A percentile compares a stretch with the other conserved stretches of the same genome.
Conservation (phyloP, 2,888 invertebrate genomes). For the Coremacera marginata region DNA sequence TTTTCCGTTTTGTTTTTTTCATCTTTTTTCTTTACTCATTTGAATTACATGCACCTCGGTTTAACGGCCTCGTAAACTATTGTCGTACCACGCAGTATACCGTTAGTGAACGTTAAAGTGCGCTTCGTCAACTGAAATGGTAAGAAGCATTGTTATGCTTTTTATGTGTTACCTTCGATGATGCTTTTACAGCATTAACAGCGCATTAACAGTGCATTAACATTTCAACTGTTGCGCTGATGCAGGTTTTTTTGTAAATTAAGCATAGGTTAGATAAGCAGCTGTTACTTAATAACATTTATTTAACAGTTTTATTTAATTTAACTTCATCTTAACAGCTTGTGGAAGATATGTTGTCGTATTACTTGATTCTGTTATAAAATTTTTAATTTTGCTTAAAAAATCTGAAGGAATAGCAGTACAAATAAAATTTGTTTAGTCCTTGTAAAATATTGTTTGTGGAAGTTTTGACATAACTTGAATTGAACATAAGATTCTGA, state of each 20-base stretch:
- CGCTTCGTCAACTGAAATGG: constrained; percentile 32
- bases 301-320: constrained; percentile 1
- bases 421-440: too few species aligned
- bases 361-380: background rate
- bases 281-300: background rate
- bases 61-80: constrained; percentile 9
- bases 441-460: too few species aligned
- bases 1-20: background rate
- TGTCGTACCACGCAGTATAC: background rate
- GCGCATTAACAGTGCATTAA: constrained; percentile 10
- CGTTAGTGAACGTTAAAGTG: constrained; percentile 14
- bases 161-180: constrained; percentile 26
- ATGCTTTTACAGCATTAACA: background rate
- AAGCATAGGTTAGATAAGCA: too few species aligned
- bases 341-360: background rate
- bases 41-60: background rate
- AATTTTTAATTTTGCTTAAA: too few species aligned
- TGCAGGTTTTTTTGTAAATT: too few species aligned
- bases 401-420: too few species aligned
- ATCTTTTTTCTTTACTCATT: background rate
- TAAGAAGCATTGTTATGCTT: constrained; percentile 14
- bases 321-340: background rate
- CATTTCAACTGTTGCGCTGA: constrained; percentile 20
- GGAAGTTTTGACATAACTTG: too few species aligned
- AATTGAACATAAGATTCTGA: too few species aligned